Evolutionary conservation across 2,888 invertebrate species (phyloP).

Genomic region (Adela reaumurella): DNA sequence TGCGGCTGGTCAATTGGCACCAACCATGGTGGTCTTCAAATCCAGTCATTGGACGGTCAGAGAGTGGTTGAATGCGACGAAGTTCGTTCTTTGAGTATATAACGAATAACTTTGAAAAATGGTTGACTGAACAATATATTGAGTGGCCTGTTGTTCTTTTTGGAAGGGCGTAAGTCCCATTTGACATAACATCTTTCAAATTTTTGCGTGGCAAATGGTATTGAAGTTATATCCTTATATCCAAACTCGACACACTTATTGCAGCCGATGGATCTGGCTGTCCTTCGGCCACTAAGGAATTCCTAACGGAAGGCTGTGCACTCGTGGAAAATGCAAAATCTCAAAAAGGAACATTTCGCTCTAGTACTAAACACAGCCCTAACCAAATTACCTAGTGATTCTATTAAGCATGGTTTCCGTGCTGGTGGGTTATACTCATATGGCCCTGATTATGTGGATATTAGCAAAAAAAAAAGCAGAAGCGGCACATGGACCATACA

Average conservation of each 20-base stretch:
- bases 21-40: constrained; percentile 4
- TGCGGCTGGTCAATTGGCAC: background rate
- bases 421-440: too few species aligned
- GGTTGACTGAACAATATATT: constrained; percentile 2
- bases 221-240: constrained; percentile 9
- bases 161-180: constrained; percentile 9
- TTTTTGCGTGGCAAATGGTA: constrained; percentile 4
- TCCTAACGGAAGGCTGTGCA: too few species aligned
- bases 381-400: too few species aligned
- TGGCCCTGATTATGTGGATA: too few species aligned
- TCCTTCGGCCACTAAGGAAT: constrained; percentile 9
- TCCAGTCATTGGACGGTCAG: constrained; percentile 3
- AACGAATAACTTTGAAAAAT: constrained; percentile 2
- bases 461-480: too few species aligned
- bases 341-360: too few species aligned
- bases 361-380: too few species aligned
- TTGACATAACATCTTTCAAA: constrained; percentile 7
- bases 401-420: too few species aligned
- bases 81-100: constrained; percentile 4
- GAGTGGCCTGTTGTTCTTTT: constrained; percentile 4
- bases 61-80: constrained; percentile 4
- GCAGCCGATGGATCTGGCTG: constrained; percentile 12
- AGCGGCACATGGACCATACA: too few species aligned
- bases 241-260: constrained; percentile 11
- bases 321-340: background rate